phyloP scores from a whole-genome alignment of 1,140 invertebrate genomes.

The Thaumatotibia leucotreta region DNA sequence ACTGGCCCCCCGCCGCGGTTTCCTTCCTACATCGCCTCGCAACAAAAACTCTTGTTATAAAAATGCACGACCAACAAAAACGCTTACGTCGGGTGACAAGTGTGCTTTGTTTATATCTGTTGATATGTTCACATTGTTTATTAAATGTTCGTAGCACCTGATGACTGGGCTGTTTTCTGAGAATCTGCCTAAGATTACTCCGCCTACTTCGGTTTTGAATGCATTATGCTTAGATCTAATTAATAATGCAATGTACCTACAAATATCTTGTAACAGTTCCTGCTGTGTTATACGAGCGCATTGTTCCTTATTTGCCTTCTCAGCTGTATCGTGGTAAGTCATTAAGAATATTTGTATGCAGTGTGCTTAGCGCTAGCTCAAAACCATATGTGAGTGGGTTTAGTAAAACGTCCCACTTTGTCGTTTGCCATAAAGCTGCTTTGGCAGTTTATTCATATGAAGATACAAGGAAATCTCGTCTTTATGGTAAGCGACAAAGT shows the following conservation, averaged over 20 bases:
- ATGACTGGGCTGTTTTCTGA: conserved; percentile 48
- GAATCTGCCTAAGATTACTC: conserved; percentile 3
- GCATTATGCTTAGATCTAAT: background rate
- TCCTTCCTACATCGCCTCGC: conserved; percentile 67
- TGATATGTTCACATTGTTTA: conserved; percentile 63
- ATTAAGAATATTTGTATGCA: background rate
- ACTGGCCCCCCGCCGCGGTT: conserved; percentile 59
- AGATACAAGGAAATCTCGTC: no score
- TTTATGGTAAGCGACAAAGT: no score
- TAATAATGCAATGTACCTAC: background rate
- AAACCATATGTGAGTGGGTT: no score
- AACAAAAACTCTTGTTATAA: conserved; percentile 68
- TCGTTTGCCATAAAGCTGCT: no score
- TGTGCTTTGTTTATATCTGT: conserved; percentile 68
- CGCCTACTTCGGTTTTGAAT: background rate
- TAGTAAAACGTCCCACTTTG: no score
- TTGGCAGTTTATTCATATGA: no score
- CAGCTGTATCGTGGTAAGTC: background rate
- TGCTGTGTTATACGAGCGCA: background rate
- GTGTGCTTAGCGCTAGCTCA: no score
- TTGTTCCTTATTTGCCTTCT: background rate
- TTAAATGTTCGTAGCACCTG: conserved; percentile 50
- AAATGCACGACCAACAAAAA: conserved; percentile 65
- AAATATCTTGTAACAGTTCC: background rate
- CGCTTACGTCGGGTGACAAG: conserved; percentile 66